Evolutionary conservation across 2,888 invertebrate genomes (phyloP).

Genomic region (Hetaerina titia): DNA sequence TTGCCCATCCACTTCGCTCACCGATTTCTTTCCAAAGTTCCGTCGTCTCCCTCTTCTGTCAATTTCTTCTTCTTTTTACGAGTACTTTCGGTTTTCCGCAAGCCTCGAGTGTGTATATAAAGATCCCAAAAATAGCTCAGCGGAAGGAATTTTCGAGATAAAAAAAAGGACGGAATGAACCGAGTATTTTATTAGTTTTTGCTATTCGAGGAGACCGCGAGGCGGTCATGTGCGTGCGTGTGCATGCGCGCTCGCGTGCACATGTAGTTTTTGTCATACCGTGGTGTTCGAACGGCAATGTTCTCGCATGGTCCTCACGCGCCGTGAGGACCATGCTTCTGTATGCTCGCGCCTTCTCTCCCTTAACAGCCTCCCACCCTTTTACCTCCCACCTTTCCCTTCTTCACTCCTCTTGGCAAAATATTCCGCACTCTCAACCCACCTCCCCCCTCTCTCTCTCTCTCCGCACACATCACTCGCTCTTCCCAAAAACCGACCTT

Average conservation of each 20-base stretch:
- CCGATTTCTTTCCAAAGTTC: not conserved
- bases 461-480: not conserved
- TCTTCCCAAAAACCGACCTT: not conserved
- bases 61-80: not conserved
- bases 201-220: not conserved
- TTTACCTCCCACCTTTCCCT: not conserved
- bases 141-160: not conserved
- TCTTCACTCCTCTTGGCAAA: not conserved
- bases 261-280: not conserved
- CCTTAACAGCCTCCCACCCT: not conserved
- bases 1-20: not conserved
- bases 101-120: not conserved
- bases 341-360: not conserved
- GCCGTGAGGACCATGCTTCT: no score
- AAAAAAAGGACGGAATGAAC: not conserved
- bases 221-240: not conserved
- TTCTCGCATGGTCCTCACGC: not conserved
- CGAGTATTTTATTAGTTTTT: slow-evolving; percentile 8
- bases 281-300: not conserved
- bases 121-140: not conserved
- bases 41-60: not conserved
- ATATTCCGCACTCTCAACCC: not conserved
- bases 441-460: not conserved
- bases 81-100: not conserved
- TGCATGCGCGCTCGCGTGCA: not conserved